These are phyloP conservation scores for Cheilosia pagana DNA, from an alignment of 2,888 invertebrate genomes.

Conservation along the genomic window DNA sequence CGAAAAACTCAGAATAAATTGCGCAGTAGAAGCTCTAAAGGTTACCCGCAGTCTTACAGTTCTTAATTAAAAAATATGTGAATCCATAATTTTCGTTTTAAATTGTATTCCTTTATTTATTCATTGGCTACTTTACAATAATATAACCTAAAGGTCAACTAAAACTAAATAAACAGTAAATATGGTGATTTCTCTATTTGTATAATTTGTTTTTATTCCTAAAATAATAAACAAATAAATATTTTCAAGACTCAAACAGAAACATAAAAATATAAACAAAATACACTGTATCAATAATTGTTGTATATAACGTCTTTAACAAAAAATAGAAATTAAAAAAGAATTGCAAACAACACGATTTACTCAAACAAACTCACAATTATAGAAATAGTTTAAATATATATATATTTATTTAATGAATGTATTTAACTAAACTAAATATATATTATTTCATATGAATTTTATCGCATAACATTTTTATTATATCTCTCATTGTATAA, in stretches of 20 bases:
- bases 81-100: constrained; percentile 7
- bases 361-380: constrained; percentile 54
- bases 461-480: constrained; percentile 54
- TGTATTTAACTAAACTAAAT: constrained; percentile 58
- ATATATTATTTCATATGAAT: constrained; percentile 34
- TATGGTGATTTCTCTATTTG: constrained; percentile 39
- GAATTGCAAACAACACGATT: constrained; percentile 21
- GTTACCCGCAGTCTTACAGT: too few relatives aligned
- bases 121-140: constrained; percentile 44
- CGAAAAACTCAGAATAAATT: too few relatives aligned
- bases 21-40: too few relatives aligned
- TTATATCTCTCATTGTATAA: constrained; percentile 56
- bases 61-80: neutral
- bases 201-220: constrained; percentile 7
- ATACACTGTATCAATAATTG: constrained; percentile 18
- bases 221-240: constrained; percentile 40
- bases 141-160: constrained; percentile 53
- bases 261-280: constrained; percentile 20
- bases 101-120: constrained; percentile 62
- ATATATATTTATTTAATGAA: constrained; percentile 20
- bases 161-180: constrained; percentile 57
- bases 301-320: constrained; percentile 42
- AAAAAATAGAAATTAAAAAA: constrained; percentile 28
- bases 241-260: constrained; percentile 10
- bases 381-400: constrained; percentile 47